phyloP scores from a whole-genome alignment of 2,888 invertebrate species.

The Endomychus coccineus region DNA sequence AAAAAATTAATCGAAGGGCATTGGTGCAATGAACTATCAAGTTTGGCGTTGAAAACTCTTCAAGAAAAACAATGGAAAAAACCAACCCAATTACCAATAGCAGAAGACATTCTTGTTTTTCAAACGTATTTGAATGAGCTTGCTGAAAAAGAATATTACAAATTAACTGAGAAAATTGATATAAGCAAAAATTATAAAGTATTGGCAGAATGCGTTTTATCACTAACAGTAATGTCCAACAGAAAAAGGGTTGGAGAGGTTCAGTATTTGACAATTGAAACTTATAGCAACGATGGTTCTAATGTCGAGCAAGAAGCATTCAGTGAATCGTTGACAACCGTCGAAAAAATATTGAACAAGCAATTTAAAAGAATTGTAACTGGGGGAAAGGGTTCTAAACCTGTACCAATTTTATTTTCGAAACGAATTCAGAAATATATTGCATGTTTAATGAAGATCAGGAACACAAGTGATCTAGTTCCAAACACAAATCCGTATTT shows the following conservation, averaged over 20 bases:
- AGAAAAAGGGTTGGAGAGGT: slow-evolving; percentile 19
- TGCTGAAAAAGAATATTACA: slow-evolving; percentile 17
- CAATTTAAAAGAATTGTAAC: slow-evolving; percentile 21
- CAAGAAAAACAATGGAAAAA: slow-evolving; percentile 23
- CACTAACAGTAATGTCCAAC: slow-evolving; percentile 22
- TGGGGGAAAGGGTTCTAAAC: slow-evolving; percentile 22
- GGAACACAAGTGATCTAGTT: slow-evolving; percentile 18
- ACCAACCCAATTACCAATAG: slow-evolving; percentile 20
- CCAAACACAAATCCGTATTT: slow-evolving; percentile 21
- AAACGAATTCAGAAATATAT: slow-evolving; percentile 17
- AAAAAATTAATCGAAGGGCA: slow-evolving; percentile 20
- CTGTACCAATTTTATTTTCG: slow-evolving; percentile 22
- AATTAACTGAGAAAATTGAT: slow-evolving; percentile 11
- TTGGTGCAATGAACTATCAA: slow-evolving; percentile 27
- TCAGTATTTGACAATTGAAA: slow-evolving; percentile 8
- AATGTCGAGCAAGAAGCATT: slow-evolving; percentile 11
- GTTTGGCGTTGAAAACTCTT: slow-evolving; percentile 24
- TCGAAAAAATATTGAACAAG: slow-evolving; percentile 15
- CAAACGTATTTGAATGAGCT: slow-evolving; percentile 16
- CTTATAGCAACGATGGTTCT: slow-evolving; percentile 1
- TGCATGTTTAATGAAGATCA: slow-evolving; percentile 15
- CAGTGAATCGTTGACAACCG: slow-evolving; percentile 10
- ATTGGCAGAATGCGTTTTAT: slow-evolving; percentile 21
- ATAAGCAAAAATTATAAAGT: slow-evolving; percentile 19
- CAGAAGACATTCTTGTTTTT: slow-evolving; percentile 21